Evolutionary conservation across 2,113 vertebrate genomes (phyloP).

Genomic region (Aptenodytes patagonicus): DNA sequence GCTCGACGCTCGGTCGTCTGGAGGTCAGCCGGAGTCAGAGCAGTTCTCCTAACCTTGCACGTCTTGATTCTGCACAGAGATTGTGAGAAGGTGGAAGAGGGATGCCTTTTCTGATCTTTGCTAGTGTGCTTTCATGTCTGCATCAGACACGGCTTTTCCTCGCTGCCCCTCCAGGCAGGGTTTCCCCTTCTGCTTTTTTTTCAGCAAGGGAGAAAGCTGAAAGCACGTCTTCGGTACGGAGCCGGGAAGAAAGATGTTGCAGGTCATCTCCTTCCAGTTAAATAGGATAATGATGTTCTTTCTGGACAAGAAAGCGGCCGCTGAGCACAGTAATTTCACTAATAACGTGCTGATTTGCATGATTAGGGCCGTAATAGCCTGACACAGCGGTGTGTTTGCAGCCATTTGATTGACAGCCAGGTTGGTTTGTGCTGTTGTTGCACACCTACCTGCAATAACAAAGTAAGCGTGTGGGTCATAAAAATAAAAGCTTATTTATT

Average conservation of each 20-base stretch:
- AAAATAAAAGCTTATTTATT: conserved; percentile 21
- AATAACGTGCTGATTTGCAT: neutral
- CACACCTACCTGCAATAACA: neutral
- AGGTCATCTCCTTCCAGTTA: neutral
- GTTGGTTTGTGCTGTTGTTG: neutral
- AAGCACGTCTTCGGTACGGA: accelerated
- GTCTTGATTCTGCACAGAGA: neutral
- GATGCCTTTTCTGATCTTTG: neutral
- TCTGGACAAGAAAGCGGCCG: neutral
- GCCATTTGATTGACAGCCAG: neutral
- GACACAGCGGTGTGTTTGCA: neutral
- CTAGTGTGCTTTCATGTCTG: neutral
- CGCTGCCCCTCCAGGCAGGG: neutral
- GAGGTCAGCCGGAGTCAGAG: neutral
- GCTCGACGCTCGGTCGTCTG: accelerated
- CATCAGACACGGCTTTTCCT: neutral
- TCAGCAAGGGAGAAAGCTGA: neutral
- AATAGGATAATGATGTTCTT: neutral
- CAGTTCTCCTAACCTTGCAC: neutral
- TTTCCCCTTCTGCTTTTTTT: neutral
- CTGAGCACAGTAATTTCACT: neutral
- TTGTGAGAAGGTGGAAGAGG: neutral
- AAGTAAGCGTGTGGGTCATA: neutral
- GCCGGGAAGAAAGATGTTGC: neutral
- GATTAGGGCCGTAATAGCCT: neutral